Evolutionary conservation across 2,888 invertebrate species (phyloP), one percentile per base, ranked within the genome.

Genomic region (Polydrusus tereticollis): DNA sequence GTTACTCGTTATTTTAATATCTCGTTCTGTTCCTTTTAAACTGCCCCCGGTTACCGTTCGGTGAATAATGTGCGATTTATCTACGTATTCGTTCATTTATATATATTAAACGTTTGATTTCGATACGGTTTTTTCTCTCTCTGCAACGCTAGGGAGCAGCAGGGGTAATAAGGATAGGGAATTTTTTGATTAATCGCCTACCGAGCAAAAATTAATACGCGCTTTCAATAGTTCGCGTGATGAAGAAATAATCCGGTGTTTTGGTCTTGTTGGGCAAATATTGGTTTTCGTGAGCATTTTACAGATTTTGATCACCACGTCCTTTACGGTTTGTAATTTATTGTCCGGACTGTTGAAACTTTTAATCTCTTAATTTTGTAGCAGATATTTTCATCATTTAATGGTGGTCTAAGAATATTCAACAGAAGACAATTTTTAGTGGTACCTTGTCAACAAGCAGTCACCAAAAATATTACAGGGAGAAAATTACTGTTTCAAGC

Each of bases 1-100:
- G 81, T 81, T 84, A 83, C 83, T 84, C 81, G 84, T 84, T 85
- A 84, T 84, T 84, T 84, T 83, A 83, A 84, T 84, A 84, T 84
- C 83, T 84, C 82, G 83, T 84, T 84, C 78, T 78, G 78, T 74
- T 70, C 69, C 73, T 70, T 41, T 75, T 59, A 33, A 78, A 77
- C 80, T 79, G 82, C 84, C 83, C 71, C 81, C 79, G 81, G 83
- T 82, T 69, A 81, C 79, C 78, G 78, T 81, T 81, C 80, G 79
- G 79, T 82, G 81, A 82, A 81, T 83, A 83, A 83, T 83, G 82
- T 77, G 74, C 81, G 80, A 83, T 83, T 83, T 83, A 84, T 84
- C 84, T 82, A 75, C 77, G 77, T 80, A 79, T 78, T 81, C 80
- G 81, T 82, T 80, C 79, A 82, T 83, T 83, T 80, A 79, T 80